Evolutionary conservation across 1,140 invertebrate species (phyloP).

Genomic region (Stegodyphus mimosarum): DNA sequence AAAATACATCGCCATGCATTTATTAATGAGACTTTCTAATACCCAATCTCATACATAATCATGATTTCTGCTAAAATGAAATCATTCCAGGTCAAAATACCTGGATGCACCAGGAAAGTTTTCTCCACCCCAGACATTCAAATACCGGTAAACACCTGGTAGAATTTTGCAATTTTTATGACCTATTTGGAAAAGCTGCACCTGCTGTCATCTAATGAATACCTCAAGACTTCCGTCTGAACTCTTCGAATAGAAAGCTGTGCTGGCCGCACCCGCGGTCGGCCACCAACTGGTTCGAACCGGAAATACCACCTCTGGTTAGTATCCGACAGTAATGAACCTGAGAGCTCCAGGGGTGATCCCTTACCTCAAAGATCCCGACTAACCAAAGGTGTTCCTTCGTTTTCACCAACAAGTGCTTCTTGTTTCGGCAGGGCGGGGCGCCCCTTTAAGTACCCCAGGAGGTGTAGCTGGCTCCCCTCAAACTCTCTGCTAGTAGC

Average conservation of each 20-base stretch:
- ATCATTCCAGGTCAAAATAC: too few species aligned
- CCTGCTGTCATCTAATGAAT: constrained; percentile 35
- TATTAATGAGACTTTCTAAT: too few species aligned
- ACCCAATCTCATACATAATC: too few species aligned
- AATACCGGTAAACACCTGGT: too few species aligned
- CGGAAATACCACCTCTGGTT: constrained; percentile 44
- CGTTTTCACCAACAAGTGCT: constrained; percentile 56
- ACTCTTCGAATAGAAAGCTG: not conserved
- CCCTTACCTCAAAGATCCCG: constrained; percentile 17
- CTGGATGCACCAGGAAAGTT: too few species aligned
- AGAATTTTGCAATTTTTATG: not conserved
- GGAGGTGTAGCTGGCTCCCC: too few species aligned
- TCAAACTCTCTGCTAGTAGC: not conserved
- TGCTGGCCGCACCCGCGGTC: constrained; percentile 3
- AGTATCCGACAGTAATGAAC: constrained; percentile 51
- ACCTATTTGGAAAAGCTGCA: not conserved
- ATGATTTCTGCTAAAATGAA: too few species aligned
- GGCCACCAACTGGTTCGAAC: constrained; percentile 6
- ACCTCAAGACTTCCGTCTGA: constrained; percentile 43
- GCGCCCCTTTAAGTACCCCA: not conserved
- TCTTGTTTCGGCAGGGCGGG: constrained; percentile 3
- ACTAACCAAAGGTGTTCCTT: constrained; percentile 45
- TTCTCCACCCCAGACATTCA: too few species aligned
- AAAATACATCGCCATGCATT: too few species aligned
- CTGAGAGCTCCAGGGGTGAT: constrained; percentile 2